phyloP scores from a whole-genome alignment of 2,888 invertebrate species.

The Agonopterix subpropinquella region DNA sequence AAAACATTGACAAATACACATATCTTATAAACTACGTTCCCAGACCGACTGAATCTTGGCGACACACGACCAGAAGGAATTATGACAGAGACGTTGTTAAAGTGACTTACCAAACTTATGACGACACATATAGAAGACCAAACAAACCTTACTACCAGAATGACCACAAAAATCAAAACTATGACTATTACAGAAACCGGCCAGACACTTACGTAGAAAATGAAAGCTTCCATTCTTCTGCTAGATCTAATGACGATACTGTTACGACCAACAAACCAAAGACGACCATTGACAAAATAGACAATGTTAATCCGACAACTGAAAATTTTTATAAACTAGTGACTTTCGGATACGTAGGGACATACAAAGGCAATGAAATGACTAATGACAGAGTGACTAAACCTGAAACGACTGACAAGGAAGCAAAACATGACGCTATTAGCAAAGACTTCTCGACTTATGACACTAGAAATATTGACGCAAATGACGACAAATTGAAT shows the following conservation, averaged over 20 bases:
- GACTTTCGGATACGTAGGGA: conserved; percentile 69
- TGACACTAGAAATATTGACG: conserved; percentile 26
- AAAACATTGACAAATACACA: conserved; percentile 66
- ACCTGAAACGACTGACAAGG: conserved; percentile 15
- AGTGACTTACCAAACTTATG: conserved; percentile 66
- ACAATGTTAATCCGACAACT: conserved; percentile 37
- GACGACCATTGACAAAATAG: conserved; percentile 21
- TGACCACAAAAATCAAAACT: conserved; percentile 21
- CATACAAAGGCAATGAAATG: conserved; percentile 45
- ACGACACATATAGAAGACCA: conserved; percentile 63
- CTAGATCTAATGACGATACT: conserved; percentile 52
- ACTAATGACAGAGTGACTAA: conserved; percentile 17
- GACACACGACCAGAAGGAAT: conserved; percentile 52
- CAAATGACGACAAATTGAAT: conserved; percentile 12
- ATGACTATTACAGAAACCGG: conserved; percentile 33
- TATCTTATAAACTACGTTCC: conserved; percentile 73
- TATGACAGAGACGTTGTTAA: conserved; percentile 61
- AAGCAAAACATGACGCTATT: conserved; percentile 27
- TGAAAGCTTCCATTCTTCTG: conserved; percentile 43
- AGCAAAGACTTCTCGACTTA: conserved; percentile 58
- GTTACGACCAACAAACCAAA: conserved; percentile 18
- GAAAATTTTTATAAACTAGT: conserved; percentile 61
- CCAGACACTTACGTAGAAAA: conserved; percentile 40
- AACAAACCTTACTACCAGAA: conserved; percentile 55
- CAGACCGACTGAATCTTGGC: conserved; percentile 63